Conservation (phyloP, 2,113 vertebrate species). For the Thinocorus orbignyianus region DNA sequence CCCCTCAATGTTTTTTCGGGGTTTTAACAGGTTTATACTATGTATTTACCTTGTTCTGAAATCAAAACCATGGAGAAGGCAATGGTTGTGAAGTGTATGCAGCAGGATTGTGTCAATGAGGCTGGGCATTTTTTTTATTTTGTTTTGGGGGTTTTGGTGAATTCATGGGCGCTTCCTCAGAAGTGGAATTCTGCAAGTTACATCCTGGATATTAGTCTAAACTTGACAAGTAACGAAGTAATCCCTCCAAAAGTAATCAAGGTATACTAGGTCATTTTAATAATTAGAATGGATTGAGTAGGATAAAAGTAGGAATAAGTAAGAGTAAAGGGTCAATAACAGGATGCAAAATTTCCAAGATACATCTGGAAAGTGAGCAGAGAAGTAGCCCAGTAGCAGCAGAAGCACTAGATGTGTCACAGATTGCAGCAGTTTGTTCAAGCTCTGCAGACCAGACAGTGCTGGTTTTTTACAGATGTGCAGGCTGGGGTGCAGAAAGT, state of each 20-base stretch:
- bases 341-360: background rate
- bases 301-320: background rate
- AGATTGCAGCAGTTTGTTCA: background rate
- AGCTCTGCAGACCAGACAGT: background rate
- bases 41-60: background rate
- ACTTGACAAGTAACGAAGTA: background rate
- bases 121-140: background rate
- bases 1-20: background rate
- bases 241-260: background rate
- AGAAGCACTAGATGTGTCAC: background rate
- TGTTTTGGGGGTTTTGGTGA: background rate
- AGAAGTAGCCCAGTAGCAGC: background rate
- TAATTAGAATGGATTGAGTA: background rate
- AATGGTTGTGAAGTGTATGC: background rate
- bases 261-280: background rate
- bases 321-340: background rate
- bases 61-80: background rate
- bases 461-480: background rate
- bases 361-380: background rate
- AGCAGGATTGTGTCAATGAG: fast-evolving
- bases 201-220: background rate
- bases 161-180: background rate
- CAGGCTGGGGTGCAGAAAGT: background rate
- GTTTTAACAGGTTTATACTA: background rate
- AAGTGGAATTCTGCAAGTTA: background rate